Evolutionary conservation across 1,140 invertebrate species (phyloP).

Genomic region (Brachionus calyciflorus): DNA sequence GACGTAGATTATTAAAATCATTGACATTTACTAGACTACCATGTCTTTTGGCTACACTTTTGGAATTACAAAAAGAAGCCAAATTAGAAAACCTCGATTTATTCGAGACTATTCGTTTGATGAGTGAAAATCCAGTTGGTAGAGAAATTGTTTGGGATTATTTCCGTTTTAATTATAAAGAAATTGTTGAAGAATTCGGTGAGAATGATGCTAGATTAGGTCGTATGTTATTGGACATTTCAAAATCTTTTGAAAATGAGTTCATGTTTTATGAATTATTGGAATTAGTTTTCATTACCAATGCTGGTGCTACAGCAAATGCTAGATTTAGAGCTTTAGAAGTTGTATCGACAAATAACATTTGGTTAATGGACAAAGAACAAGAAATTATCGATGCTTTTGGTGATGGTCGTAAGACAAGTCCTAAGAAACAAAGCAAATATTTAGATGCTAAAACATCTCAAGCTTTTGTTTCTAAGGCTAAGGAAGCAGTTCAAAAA

Average conservation of each 20-base stretch:
- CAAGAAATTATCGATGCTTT: constrained; percentile 23
- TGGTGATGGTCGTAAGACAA: not conserved
- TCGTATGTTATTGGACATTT: constrained; percentile 22
- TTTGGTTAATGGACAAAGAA: constrained; percentile 29
- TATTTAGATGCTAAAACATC: too few relatives aligned
- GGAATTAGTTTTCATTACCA: constrained; percentile 29
- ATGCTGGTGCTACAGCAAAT: constrained; percentile 33
- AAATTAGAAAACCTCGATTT: constrained; percentile 15
- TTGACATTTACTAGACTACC: constrained; percentile 20
- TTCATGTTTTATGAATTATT: constrained; percentile 35
- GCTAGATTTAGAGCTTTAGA: constrained; percentile 41
- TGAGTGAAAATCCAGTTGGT: constrained; percentile 35
- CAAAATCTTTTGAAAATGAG: constrained; percentile 37
- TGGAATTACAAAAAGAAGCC: not conserved
- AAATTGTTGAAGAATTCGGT: constrained; percentile 9
- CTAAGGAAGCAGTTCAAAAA: too few relatives aligned
- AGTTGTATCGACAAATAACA: constrained; percentile 19
- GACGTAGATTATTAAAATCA: constrained; percentile 16
- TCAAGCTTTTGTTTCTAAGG: too few relatives aligned
- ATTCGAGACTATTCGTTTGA: constrained; percentile 8
- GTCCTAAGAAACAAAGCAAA: too few relatives aligned
- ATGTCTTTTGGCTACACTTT: constrained; percentile 9
- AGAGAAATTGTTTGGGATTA: constrained; percentile 42
- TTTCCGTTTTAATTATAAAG: constrained; percentile 22
- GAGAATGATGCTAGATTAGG: constrained; percentile 29